Percentiles rank a stretch among this genome's conserved stretches.
Conservation (phyloP, 2,888 invertebrate species). For the Cheiracanthium punctorium region DNA sequence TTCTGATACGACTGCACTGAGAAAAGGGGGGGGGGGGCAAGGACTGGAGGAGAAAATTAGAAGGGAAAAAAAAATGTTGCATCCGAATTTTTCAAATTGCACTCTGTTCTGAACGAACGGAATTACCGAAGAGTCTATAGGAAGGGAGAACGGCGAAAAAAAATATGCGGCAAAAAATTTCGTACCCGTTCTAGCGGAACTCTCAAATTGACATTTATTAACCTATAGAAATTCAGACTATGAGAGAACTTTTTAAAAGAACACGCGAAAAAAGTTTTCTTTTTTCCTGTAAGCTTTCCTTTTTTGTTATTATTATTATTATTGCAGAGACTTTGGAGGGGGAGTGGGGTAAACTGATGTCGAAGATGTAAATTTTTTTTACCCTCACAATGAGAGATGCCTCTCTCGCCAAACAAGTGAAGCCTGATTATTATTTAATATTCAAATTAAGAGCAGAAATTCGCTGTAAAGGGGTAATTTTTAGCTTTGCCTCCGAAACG, state of each 20-base stretch:
- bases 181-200: constrained; percentile 7
- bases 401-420: constrained; percentile 42
- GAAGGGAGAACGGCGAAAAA: neutral
- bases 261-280: neutral
- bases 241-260: constrained; percentile 32
- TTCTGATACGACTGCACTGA: constrained; percentile 26
- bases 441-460: constrained; percentile 42
- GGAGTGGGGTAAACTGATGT: too few relatives aligned
- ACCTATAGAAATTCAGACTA: constrained; percentile 57
- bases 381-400: constrained; percentile 27
- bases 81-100: constrained; percentile 10
- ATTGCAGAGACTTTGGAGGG: too few relatives aligned
- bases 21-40: neutral
- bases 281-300: constrained; percentile 1
- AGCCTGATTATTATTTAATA: constrained; percentile 67
- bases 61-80: neutral
- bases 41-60: neutral
- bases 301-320: neutral
- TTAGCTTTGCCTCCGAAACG: neutral
- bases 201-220: constrained; percentile 68
- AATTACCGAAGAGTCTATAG: neutral
- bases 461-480: neutral
- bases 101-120: neutral
- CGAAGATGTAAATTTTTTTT: too few relatives aligned
- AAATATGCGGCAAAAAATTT: neutral